These are phyloP conservation scores for Agrilus mali DNA, from an alignment of 2,888 invertebrate species.

Conservation along the genomic window DNA sequence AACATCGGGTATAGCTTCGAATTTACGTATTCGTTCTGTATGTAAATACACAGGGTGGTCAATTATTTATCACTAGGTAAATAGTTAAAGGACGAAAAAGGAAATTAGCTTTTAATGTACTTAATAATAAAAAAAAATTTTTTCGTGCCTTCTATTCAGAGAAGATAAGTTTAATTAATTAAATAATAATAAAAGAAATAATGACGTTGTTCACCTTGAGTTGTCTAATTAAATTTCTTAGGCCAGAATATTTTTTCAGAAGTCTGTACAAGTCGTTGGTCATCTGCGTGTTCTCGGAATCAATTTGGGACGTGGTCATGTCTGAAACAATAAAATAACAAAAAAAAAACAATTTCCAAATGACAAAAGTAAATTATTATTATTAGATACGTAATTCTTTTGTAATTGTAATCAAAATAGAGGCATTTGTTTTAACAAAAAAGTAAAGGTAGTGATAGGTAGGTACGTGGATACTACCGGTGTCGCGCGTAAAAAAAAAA, in stretches of 20 bases:
- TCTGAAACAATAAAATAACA: slow-evolving; percentile 47
- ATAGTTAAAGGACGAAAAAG: slow-evolving; percentile 42
- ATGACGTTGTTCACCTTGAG: slow-evolving; percentile 52
- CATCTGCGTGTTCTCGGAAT: slow-evolving; percentile 87
- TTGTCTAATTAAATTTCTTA: slow-evolving; percentile 77
- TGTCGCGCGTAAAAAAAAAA: no score
- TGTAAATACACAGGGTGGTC: no score
- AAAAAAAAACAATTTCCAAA: neutral
- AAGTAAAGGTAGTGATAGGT: no score
- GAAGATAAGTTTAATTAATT: slow-evolving; percentile 2
- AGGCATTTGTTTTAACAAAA: no score
- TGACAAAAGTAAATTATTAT: no score
- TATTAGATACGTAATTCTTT: no score
- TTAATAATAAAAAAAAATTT: no score
- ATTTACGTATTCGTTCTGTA: slow-evolving; percentile 60
- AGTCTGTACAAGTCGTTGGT: slow-evolving; percentile 86
- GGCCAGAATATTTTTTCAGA: slow-evolving; percentile 81
- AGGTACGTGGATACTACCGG: no score
- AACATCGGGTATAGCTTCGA: slow-evolving; percentile 90
- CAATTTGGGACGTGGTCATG: slow-evolving; percentile 86
- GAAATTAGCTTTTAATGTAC: neutral
- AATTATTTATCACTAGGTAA: neutral
- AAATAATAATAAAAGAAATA: slow-evolving; percentile 1
- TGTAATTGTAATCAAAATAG: no score
- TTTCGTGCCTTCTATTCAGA: neutral